Base-by-base conservation (phyloP, 2,113 vertebrate genomes). In the Scartelaos histophorus region DNA sequence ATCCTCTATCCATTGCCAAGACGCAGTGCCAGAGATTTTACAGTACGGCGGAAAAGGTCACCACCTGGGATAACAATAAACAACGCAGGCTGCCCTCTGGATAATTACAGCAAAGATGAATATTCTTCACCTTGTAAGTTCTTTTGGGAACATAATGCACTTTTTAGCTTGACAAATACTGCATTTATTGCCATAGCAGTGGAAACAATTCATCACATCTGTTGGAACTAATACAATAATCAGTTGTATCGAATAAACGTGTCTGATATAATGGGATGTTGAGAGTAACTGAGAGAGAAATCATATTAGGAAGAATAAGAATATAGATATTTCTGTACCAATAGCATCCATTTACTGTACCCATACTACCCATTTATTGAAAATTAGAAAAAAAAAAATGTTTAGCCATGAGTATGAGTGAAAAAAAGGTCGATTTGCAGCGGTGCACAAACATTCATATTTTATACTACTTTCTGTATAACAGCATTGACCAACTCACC, bases 51-150 rank as follows among this genome's bases (percentile, higher is more conserved):
- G 34, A 64, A 38, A 64, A 64, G 29, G 61, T 64, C 61, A 64
- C 61, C 61, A 64, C 34, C 61, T 64, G 61, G 61, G 9, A 9
- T 11, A 38, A 64, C 34, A 64, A 64, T 64, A 12, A n/a, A 61
- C 58, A 61, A 61, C 25, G 34, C 16, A 17, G 15, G 0, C 58
- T 61, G 24, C 15, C 58, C 58, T 29, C 58, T 61, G 58, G 24
- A 61, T 61, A 61, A 61, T 61, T 34, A 61, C 58, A 34, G 58
- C 58, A 61, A 15, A 34, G 25, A 61, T 34, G 6, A 34, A 34
- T 61, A 61, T 61, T 58, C 56, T 58, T 58, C 56, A 58, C 11
- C 46, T 47, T 13, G 12, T 10, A 24, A 25, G 58, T 17, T 61
- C 15, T 61, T 61, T 25, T 29, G 7, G 9, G n/a, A 54, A 54